These are phyloP conservation scores for Hypselothyrea guttata DNA, from an alignment of 2,888 invertebrate genomes.

Conservation along the genomic window DNA sequence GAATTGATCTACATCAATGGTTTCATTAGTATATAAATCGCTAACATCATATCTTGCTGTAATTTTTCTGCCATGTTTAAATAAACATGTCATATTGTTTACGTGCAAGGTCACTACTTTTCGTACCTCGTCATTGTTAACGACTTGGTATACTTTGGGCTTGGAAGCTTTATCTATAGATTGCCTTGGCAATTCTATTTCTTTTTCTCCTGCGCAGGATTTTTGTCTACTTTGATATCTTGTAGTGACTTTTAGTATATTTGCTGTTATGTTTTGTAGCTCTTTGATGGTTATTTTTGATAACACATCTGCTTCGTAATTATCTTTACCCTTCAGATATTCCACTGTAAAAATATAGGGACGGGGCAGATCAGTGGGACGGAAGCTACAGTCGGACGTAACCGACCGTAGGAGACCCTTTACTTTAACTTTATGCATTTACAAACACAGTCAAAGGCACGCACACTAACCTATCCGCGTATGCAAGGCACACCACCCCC, in stretches of 20 bases:
- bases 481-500: too few species aligned
- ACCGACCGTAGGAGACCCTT: too few species aligned
- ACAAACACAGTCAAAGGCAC: too few species aligned
- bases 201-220: background rate
- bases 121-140: background rate
- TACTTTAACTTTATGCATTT: too few species aligned
- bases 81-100: background rate
- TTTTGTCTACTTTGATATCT: background rate
- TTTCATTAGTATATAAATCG: slow-evolving; percentile 23
- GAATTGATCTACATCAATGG: slow-evolving; percentile 12
- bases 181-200: background rate
- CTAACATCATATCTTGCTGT: slow-evolving; percentile 1
- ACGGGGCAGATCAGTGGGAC: too few species aligned
- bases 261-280: background rate
- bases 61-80: slow-evolving; percentile 1
- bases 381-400: too few species aligned
- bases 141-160: background rate
- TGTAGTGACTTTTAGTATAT: background rate
- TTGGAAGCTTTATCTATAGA: background rate
- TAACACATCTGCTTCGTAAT: too few species aligned
- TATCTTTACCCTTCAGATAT: too few species aligned
- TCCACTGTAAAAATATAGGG: too few species aligned
- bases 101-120: too few species aligned
- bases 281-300: background rate
- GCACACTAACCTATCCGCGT: too few species aligned